phyloP scores from a whole-genome alignment of 1,140 invertebrate genomes.

The Cyclina sinensis region DNA sequence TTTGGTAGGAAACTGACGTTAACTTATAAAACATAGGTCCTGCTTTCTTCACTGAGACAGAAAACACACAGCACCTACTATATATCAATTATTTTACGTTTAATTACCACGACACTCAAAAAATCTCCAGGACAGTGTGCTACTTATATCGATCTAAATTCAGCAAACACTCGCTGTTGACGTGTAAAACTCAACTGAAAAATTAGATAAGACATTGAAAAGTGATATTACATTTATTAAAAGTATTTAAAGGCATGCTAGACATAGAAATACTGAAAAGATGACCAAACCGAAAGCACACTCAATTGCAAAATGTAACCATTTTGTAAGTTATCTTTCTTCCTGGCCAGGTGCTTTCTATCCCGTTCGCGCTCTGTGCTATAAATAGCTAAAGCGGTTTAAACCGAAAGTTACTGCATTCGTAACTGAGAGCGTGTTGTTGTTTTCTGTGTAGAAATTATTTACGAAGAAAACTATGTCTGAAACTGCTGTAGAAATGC shows the following conservation, averaged over 20 bases:
- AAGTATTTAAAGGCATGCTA: background rate
- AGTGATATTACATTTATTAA: background rate
- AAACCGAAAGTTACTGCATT: slow-evolving; percentile 48
- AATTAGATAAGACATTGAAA: background rate
- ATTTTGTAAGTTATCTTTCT: background rate
- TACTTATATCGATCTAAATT: background rate
- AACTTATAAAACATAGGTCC: background rate
- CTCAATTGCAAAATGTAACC: background rate
- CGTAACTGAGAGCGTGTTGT: too few species aligned
- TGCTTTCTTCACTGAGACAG: background rate
- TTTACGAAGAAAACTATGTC: background rate
- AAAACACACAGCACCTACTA: background rate
- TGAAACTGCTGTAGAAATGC: background rate
- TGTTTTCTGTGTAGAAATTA: too few species aligned
- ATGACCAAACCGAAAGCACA: slow-evolving; percentile 29
- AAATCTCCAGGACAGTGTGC: background rate
- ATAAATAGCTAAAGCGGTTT: slow-evolving; percentile 9
- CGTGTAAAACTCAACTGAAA: background rate
- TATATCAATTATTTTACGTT: background rate
- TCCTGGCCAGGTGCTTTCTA: slow-evolving; percentile 28
- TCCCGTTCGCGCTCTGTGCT: slow-evolving; percentile 36
- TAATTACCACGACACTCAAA: background rate
- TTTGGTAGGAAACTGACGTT: too few species aligned
- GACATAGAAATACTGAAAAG: background rate
- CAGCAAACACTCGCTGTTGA: background rate